Base-by-base conservation (phyloP, 2,888 invertebrate species). In the Eustalomyia histrio region DNA sequence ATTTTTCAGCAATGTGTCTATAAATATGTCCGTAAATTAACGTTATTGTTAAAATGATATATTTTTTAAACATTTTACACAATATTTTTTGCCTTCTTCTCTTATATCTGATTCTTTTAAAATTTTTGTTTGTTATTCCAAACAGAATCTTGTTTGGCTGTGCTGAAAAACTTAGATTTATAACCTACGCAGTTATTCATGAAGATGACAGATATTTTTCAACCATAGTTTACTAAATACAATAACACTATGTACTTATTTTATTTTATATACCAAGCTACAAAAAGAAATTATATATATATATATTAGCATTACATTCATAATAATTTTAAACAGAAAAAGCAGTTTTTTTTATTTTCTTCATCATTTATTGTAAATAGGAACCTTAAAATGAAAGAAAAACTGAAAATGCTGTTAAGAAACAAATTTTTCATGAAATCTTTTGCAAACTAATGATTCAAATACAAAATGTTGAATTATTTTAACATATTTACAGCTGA, bases 401-500 rank as follows among this genome's bases (percentile, higher is more conserved):
- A 61, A 12, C 16, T 43, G 5, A 7, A 58, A 57, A 21, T 6
- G 35, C 29, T 16, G 43, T 35, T 33, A 65, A 61, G 29, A 57
- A 47, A 71, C 57, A 76, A 76, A 76, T 68, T 68, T 33, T 64
- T 58, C 21, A 63, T 63, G 71, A 21, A 21, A 68, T 68, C n/a
- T 43, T 58, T 58, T 29, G 14, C 47, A 68, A 65, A 71, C 79
- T 65, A 69, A 80, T 73, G 64, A 80, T 76, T 53, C 58, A 24
- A 73, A 72, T 29, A 76, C 24, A 76, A 69, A 58, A 76, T 68
- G 24, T 72, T 71, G 35, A 67, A 67, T 72, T 65, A 72, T 43
- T 69, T 79, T 63, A 53, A 68, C 21, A 68, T 72, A 68, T 72
- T 64, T 76, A 43, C 76, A 76, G 72, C 76, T 80, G 80, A 76